Conservation (phyloP, 2,888 invertebrate species). For the Pristionchus exspectatus region DNA sequence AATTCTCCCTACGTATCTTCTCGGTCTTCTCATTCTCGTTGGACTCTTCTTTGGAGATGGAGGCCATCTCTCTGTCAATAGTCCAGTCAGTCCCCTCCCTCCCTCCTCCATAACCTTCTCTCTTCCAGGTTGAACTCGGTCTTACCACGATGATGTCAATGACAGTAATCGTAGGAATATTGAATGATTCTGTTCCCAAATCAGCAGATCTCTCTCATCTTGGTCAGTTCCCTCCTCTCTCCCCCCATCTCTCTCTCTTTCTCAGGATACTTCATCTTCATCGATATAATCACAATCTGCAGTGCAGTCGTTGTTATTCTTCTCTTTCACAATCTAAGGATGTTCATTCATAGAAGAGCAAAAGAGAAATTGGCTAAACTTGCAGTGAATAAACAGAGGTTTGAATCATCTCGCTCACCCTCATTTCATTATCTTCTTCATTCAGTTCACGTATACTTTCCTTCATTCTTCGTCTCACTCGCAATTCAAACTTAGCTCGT, state of each 20-base stretch:
- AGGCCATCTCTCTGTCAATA: not conserved
- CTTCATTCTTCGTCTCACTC: not conserved
- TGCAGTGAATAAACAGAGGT: not conserved
- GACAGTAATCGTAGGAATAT: not conserved
- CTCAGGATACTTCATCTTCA: conserved; percentile 33
- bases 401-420: not conserved
- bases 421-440: not conserved
- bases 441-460: not conserved
- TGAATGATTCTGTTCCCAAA: not conserved
- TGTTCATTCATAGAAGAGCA: not conserved
- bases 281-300: not conserved
- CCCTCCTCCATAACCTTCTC: not conserved
- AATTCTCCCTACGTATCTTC: not conserved
- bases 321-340: not conserved
- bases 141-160: not conserved
- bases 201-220: conserved; percentile 12
- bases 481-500: not conserved
- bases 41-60: conserved; percentile 19
- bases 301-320: not conserved
- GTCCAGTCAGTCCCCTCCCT: not conserved
- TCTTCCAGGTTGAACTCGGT: not conserved
- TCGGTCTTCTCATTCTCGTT: conserved; percentile 23
- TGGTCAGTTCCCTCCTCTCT: not conserved
- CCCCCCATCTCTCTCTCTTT: not conserved
- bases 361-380: not conserved